Evolutionary conservation across 2,113 vertebrate genomes (phyloP).

Genomic region (Rhynchomys soricoides): DNA sequence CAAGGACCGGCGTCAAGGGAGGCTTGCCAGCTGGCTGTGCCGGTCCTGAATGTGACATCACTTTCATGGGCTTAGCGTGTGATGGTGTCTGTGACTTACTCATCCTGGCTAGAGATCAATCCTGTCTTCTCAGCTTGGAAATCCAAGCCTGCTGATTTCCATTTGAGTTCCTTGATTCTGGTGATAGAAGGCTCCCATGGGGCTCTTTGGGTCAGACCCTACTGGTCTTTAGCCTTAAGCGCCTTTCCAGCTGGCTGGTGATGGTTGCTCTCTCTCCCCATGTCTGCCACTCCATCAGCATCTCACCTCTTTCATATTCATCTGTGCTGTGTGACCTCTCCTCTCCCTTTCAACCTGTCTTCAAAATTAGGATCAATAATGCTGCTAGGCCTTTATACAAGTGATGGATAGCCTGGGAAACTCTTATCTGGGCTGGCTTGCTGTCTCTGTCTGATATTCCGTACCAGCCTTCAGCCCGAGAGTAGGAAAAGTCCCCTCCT

Average conservation of each 20-base stretch:
- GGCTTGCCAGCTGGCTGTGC: not conserved
- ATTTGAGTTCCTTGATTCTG: not conserved
- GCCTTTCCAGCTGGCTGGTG: not conserved
- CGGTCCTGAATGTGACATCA: not conserved
- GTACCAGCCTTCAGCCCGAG: constrained; percentile 76
- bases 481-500: constrained; percentile 5
- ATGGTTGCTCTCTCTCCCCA: constrained; percentile 37
- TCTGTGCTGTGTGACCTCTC: constrained; percentile 76
- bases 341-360: constrained; percentile 78
- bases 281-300: constrained; percentile 60
- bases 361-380: constrained; percentile 83
- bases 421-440: constrained; percentile 80
- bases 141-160: constrained; percentile 3
- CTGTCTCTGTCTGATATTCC: constrained; percentile 79
- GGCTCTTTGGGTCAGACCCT: not conserved
- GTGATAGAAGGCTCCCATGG: not conserved
- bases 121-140: constrained; percentile 23
- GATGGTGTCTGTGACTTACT: constrained; percentile 19
- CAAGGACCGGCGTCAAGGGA: not conserved
- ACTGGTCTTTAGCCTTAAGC: not conserved
- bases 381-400: constrained; percentile 82
- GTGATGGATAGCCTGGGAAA: constrained; percentile 82
- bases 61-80: not conserved
- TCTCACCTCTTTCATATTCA: constrained; percentile 66
- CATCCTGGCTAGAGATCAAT: not conserved